Evolutionary conservation across 2,888 invertebrate species (phyloP).

Genomic region (Margaritifera margaritifera): DNA sequence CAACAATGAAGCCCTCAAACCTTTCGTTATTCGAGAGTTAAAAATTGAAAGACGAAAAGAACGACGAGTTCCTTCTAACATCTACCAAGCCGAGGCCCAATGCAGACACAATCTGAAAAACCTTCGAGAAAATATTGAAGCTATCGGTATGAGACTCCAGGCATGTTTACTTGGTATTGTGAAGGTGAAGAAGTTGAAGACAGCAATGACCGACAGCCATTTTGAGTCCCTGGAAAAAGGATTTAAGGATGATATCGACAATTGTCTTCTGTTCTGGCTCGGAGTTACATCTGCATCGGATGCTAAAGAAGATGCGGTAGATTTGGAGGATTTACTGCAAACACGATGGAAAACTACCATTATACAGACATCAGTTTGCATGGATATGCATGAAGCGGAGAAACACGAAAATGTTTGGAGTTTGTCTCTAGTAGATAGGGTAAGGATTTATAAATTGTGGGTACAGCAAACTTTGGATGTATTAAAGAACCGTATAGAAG

Average conservation of each 20-base stretch:
- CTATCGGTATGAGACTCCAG: slow-evolving; percentile 34
- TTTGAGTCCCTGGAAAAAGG: slow-evolving; percentile 12
- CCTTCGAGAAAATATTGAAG: slow-evolving; percentile 26
- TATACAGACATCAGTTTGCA: too few relatives aligned
- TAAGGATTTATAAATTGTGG: too few relatives aligned
- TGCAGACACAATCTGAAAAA: slow-evolving; percentile 22
- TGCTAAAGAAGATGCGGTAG: too few relatives aligned
- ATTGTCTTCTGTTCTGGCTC: not conserved
- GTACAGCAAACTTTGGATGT: too few relatives aligned
- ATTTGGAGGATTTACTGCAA: too few relatives aligned
- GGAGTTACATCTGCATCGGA: too few relatives aligned
- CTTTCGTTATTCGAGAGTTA: slow-evolving; percentile 32
- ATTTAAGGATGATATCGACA: not conserved
- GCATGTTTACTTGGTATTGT: slow-evolving; percentile 31
- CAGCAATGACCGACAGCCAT: slow-evolving; percentile 33
- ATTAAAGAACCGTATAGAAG: too few relatives aligned
- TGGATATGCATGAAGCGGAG: too few relatives aligned
- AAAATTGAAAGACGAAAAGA: slow-evolving; percentile 24
- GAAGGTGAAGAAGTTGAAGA: slow-evolving; percentile 17
- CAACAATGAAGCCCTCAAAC: slow-evolving; percentile 45
- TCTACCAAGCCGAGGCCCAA: slow-evolving; percentile 23
- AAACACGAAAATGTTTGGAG: too few relatives aligned
- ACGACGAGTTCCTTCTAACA: too few relatives aligned
- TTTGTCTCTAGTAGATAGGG: too few relatives aligned
- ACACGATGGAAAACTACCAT: too few relatives aligned